Conservation (phyloP, 2,113 vertebrate genomes). For the Pseudonaja textilis region DNA sequence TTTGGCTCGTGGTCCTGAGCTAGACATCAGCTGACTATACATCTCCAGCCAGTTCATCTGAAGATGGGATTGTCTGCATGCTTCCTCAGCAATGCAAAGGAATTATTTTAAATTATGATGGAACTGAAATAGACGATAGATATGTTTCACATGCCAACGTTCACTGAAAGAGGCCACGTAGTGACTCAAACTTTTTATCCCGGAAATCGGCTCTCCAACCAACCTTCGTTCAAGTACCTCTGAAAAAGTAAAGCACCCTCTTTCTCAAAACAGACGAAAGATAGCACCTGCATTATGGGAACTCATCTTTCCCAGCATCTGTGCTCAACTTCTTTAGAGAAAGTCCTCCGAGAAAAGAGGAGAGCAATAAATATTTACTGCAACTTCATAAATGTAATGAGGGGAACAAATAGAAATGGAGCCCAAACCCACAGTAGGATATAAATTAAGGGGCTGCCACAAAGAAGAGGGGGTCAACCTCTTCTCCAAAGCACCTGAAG, state of each 20-base stretch:
- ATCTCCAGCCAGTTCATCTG: slow-evolving; percentile 44
- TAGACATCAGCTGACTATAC: slow-evolving; percentile 59
- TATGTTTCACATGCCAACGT: slow-evolving; percentile 1
- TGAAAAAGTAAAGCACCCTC: background rate
- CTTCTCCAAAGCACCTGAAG: too few species aligned
- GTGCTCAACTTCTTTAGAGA: background rate
- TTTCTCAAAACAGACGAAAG: background rate
- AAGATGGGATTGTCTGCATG: slow-evolving; percentile 41
- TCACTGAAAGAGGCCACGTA: slow-evolving; percentile 16
- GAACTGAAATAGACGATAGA: slow-evolving; percentile 23
- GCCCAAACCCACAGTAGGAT: background rate
- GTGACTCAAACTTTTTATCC: slow-evolving; percentile 5
- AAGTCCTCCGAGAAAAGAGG: background rate
- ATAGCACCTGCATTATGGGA: background rate
- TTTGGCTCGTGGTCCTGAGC: slow-evolving; percentile 47
- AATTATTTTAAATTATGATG: slow-evolving; percentile 29
- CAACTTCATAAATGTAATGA: background rate
- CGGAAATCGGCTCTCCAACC: background rate
- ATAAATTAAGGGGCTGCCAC: background rate
- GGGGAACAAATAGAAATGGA: background rate
- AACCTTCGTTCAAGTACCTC: background rate
- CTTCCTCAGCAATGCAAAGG: slow-evolving; percentile 44
- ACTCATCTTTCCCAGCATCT: background rate
- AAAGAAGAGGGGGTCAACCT: too few species aligned
- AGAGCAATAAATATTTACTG: background rate